Evolutionary conservation across 2,888 invertebrate genomes (phyloP), one percentile per base, ranked within the genome.

Genomic region (Lochmaea capreae): DNA sequence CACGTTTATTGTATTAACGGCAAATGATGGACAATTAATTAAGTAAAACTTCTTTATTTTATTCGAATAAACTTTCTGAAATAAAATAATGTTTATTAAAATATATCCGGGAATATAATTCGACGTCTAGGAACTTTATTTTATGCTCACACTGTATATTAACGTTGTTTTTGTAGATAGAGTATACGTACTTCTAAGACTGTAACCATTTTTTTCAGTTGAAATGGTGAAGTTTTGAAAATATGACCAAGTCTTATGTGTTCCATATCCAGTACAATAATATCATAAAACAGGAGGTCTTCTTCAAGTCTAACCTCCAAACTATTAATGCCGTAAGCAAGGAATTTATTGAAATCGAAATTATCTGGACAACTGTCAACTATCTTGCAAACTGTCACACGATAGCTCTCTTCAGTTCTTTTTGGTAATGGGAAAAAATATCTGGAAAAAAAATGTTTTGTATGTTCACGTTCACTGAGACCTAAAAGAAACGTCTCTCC

Each of bases 371-470:
- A 72, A 6, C 43, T 57, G 33, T 77, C 72, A 16, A 77, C 76
- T 0, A 89, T 76, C 78, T 89, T 85, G 1, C 88, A 87, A 1
- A 89, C 81, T 84, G 86, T 86, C 0, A 89, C 86, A 67, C 89
- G 84, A 6, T 87, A 84, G 10, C 85, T 84, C 54, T 89, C 88
- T 0, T 87, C 86, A 61, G 85, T 86, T 18, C 89, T 70, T 73
- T 87, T 88, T 11, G 89, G 89, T 0, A 89, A 81, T 2, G 89
- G 88, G 0, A 89, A 79, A 74, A 86, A 88, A 67, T 85, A 82
- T 4, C 89, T 89, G 85, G 39, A 80, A 76, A 52, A n/a, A 52
- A 5, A 2, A 14, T 1, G 33, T 46, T 58, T 33, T 5, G 12
- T 46, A 6, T 22, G 6, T 46, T 39, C 9, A 39, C 8, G 0